phyloP scores from a whole-genome alignment of 92 coral and sea anemone species.

The Epizoanthus rinbou region DNA sequence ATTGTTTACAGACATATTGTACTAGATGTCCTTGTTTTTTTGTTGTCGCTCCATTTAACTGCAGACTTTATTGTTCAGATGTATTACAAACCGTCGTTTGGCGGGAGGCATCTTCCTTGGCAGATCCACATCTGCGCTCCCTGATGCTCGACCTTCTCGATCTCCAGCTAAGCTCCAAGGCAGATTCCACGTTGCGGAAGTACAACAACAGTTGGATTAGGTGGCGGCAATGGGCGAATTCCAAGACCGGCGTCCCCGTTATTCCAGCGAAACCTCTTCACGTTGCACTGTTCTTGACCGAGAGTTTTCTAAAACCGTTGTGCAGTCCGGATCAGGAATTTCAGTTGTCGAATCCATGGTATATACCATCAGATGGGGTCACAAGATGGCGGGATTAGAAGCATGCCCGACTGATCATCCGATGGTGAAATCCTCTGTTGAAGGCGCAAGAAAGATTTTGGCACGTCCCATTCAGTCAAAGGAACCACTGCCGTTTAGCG shows the following conservation, averaged over 20 bases:
- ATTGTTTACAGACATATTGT: too few relatives aligned
- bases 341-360: constrained; percentile 35
- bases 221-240: constrained; percentile 20
- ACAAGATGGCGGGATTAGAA: constrained; percentile 50
- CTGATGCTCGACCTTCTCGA: neutral
- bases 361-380: constrained; percentile 55
- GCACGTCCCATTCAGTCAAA: constrained; percentile 62
- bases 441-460: constrained; percentile 55
- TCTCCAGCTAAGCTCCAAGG: neutral
- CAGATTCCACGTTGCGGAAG: constrained; percentile 42
- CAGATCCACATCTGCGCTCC: neutral
- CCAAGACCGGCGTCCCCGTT: constrained; percentile 40
- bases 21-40: too few relatives aligned
- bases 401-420: constrained; percentile 58
- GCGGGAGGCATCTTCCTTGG: constrained; percentile 8
- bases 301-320: constrained; percentile 40
- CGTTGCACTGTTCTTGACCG: constrained; percentile 49
- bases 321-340: constrained; percentile 26
- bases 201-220: constrained; percentile 41
- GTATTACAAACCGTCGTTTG: too few relatives aligned
- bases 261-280: constrained; percentile 48
- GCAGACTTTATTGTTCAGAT: too few relatives aligned
- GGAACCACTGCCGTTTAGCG: constrained; percentile 59
- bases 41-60: too few relatives aligned
- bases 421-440: constrained; percentile 53